Conservation (phyloP, 2,797 vertebrate species). For the Anguilla megastoma region DNA sequence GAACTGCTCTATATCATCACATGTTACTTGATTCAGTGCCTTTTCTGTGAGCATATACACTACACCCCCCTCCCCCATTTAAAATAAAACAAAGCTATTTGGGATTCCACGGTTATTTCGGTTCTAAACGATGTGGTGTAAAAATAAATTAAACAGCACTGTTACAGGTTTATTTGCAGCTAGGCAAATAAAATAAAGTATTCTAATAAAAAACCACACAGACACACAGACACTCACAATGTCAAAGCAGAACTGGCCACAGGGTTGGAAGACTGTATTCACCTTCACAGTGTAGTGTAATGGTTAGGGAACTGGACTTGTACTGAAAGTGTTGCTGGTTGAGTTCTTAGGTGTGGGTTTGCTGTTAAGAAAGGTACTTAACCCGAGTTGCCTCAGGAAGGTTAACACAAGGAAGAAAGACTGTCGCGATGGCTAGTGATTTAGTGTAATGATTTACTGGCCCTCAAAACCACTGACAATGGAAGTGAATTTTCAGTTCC, state of each 20-base stretch:
- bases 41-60: neutral
- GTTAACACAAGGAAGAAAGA: too few relatives aligned
- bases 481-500: neutral
- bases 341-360: neutral
- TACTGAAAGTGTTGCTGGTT: too few relatives aligned
- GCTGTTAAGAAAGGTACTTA: neutral
- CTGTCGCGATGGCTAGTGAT: neutral
- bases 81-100: neutral
- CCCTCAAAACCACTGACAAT: neutral
- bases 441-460: neutral
- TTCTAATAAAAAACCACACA: neutral
- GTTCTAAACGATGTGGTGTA: neutral
- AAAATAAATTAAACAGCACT: neutral
- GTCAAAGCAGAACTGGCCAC: neutral
- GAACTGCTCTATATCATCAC: neutral
- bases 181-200: neutral
- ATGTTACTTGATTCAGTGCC: neutral
- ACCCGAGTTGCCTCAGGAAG: too few relatives aligned
- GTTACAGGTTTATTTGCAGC: neutral
- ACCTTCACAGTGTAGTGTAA: too few relatives aligned
- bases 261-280: neutral
- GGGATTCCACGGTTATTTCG: neutral
- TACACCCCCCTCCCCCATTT: neutral
- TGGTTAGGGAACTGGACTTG: too few relatives aligned
- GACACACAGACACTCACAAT: neutral